A percentile compares a stretch with the other conserved stretches of the same genome.
phyloP scores from a whole-genome alignment of 1,140 invertebrate species.

The Sitophilus oryzae region DNA sequence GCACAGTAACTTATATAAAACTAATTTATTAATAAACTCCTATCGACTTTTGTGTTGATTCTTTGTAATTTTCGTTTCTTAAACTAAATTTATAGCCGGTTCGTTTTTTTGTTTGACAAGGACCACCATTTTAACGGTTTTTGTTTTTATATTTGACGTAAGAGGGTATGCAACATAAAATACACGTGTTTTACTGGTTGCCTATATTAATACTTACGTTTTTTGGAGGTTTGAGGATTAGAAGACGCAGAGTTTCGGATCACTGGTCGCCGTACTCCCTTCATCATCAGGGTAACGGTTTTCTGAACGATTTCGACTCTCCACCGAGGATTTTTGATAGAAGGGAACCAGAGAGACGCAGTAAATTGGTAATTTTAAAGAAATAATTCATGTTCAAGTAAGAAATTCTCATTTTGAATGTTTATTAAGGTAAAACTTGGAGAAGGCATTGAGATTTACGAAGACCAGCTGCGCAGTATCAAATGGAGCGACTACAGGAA shows the following conservation, averaged over 20 bases:
- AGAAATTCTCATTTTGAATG: background rate
- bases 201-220: background rate
- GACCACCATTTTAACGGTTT: too few relatives aligned
- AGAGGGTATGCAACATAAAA: background rate
- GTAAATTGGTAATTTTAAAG: constrained; percentile 31
- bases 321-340: constrained; percentile 14
- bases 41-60: too few relatives aligned
- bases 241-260: constrained; percentile 25
- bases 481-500: constrained; percentile 70
- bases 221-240: constrained; percentile 24
- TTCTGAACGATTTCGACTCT: constrained; percentile 6
- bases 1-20: too few relatives aligned
- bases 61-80: too few relatives aligned
- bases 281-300: constrained; percentile 9
- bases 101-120: too few relatives aligned
- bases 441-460: constrained; percentile 63
- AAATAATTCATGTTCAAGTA: background rate
- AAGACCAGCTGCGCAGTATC: constrained; percentile 61
- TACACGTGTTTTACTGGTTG: background rate
- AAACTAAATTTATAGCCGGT: too few relatives aligned
- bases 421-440: constrained; percentile 58
- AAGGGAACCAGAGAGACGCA: constrained; percentile 29
- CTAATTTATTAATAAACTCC: too few relatives aligned
- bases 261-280: constrained; percentile 19
- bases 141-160: too few relatives aligned